These are phyloP conservation scores for Loripinus fragilis DNA, from an alignment of 2,888 invertebrate species.

Conservation along the genomic window DNA sequence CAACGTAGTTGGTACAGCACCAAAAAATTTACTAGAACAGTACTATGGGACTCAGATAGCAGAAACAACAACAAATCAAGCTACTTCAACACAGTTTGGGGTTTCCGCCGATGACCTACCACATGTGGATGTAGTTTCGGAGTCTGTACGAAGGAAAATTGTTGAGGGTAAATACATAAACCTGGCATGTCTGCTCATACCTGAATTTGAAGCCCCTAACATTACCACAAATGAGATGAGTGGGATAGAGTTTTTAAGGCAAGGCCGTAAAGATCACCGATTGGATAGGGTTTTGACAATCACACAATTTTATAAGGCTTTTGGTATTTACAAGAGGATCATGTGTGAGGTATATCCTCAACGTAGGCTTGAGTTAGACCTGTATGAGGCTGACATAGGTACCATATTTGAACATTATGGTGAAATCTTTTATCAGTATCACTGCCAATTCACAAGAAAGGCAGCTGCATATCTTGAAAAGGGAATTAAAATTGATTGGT, in stretches of 20 bases:
- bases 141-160: not conserved
- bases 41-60: too few species aligned
- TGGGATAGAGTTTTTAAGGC: not conserved
- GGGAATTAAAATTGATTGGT: conserved; percentile 5
- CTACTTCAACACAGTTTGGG: not conserved
- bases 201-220: not conserved
- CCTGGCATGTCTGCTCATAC: not conserved
- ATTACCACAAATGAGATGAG: not conserved
- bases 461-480: not conserved
- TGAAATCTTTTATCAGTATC: not conserved
- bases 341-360: not conserved
- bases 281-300: not conserved
- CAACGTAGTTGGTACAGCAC: too few species aligned
- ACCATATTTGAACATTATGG: conserved; percentile 5
- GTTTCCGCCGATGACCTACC: not conserved
- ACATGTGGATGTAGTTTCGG: not conserved
- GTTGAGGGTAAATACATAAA: not conserved
- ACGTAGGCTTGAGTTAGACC: not conserved
- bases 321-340: not conserved
- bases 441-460: not conserved
- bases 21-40: too few species aligned
- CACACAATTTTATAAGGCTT: not conserved
- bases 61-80: not conserved
- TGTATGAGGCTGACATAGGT: not conserved
- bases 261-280: not conserved